phyloP scores from a whole-genome alignment of 1,140 invertebrate species.

The Prorops nasuta region DNA sequence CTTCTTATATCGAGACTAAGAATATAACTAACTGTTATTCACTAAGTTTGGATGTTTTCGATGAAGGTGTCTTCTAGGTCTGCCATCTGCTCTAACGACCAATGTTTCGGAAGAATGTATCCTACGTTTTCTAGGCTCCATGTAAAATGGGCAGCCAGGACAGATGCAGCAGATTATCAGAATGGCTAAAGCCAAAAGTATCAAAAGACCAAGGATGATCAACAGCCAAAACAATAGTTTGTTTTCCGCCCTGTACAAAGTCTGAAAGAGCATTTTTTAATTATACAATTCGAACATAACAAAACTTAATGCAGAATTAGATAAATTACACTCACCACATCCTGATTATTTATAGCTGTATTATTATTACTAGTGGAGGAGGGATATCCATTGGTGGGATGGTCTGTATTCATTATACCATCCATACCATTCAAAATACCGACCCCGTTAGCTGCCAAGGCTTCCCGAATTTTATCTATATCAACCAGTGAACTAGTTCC shows the following conservation, averaged over 20 bases:
- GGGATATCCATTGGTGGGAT: slow-evolving; percentile 4
- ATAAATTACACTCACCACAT: slow-evolving; percentile 39
- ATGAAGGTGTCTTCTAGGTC: slow-evolving; percentile 44
- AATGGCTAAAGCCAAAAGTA: slow-evolving; percentile 69
- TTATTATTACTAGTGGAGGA: slow-evolving; percentile 19
- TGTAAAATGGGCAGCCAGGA: slow-evolving; percentile 77
- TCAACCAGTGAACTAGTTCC: slow-evolving; percentile 44
- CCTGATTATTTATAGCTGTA: slow-evolving; percentile 31
- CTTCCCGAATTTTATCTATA: slow-evolving; percentile 53
- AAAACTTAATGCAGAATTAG: slow-evolving; percentile 1
- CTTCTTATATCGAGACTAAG: too few relatives aligned
- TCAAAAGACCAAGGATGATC: slow-evolving; percentile 69
- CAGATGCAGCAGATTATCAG: slow-evolving; percentile 78
- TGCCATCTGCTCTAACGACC: slow-evolving; percentile 56
- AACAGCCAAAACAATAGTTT: slow-evolving; percentile 73
- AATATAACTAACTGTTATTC: too few relatives aligned
- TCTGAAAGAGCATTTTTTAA: slow-evolving; percentile 54
- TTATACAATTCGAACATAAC: slow-evolving; percentile 3
- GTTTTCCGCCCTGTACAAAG: slow-evolving; percentile 69
- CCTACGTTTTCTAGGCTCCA: slow-evolving; percentile 72
- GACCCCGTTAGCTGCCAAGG: slow-evolving; percentile 66
- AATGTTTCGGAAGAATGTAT: slow-evolving; percentile 73
- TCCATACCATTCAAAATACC: slow-evolving; percentile 45
- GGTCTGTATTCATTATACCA: background rate
- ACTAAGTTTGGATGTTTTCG: slow-evolving; percentile 22